Conservation (phyloP, 1,140 invertebrate species). For the Drosophila ananassae region DNA sequence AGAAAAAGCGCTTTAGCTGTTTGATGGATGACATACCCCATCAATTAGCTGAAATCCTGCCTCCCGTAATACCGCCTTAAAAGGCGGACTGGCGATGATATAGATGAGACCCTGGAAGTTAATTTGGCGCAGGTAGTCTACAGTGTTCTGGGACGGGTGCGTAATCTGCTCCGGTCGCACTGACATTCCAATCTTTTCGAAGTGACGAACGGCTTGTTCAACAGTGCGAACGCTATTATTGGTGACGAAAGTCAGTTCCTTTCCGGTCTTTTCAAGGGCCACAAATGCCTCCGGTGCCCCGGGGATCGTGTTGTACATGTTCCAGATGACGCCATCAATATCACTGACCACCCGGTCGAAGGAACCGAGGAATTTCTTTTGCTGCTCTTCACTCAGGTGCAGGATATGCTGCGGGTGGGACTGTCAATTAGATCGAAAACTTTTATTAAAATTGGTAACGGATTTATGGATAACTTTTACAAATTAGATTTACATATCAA, state of each 20-base stretch:
- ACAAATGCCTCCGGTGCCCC: constrained; percentile 85
- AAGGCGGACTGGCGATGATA: constrained; percentile 73
- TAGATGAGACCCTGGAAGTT: constrained; percentile 84
- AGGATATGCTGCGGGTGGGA: constrained; percentile 50
- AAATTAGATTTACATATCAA: too few relatives aligned
- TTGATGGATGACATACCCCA: constrained; percentile 82
- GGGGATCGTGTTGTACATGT: constrained; percentile 80
- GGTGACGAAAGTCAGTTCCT: constrained; percentile 89
- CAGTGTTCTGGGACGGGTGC: constrained; percentile 81
- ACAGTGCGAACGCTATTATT: constrained; percentile 87
- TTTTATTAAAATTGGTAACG: not conserved
- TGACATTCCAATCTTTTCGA: constrained; percentile 33
- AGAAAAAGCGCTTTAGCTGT: too few relatives aligned
- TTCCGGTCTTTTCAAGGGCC: constrained; percentile 86
- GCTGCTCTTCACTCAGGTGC: constrained; percentile 55
- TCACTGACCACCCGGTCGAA: constrained; percentile 84
- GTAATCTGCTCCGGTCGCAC: constrained; percentile 74
- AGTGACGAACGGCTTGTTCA: constrained; percentile 72
- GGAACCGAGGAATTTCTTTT: constrained; percentile 79
- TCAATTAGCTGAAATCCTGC: constrained; percentile 84
- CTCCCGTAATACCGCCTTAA: constrained; percentile 73
- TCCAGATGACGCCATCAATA: constrained; percentile 87
- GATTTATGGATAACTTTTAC: not conserved
- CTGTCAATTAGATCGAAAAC: not conserved
- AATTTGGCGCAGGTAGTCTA: constrained; percentile 84